These are phyloP conservation scores for Scatophagus argus DNA, from an alignment of 2,113 vertebrate genomes.

Conservation along the genomic window DNA sequence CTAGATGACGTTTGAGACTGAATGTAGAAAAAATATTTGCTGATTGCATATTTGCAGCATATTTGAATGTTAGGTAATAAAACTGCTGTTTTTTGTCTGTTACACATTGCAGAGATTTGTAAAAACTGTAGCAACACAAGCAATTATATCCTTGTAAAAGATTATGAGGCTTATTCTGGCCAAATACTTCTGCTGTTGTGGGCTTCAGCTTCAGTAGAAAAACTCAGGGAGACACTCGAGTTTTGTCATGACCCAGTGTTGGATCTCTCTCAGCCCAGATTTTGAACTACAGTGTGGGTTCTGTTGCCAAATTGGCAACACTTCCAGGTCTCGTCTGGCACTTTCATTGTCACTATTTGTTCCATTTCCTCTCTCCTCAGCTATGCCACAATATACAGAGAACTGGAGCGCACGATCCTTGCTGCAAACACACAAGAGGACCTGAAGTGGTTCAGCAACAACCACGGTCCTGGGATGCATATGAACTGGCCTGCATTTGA, in stretches of 20 bases:
- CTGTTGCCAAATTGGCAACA: slow-evolving; percentile 57
- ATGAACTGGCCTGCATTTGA: slow-evolving; percentile 99
- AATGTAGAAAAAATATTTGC: not conserved
- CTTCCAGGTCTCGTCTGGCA: slow-evolving; percentile 34
- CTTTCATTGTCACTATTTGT: slow-evolving; percentile 47
- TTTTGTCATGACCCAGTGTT: slow-evolving; percentile 28
- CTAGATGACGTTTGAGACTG: not conserved
- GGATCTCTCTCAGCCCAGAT: slow-evolving; percentile 35
- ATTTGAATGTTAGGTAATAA: not conserved
- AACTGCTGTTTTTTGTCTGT: not conserved
- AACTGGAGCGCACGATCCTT: slow-evolving; percentile 94
- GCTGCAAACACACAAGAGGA: slow-evolving; percentile 95
- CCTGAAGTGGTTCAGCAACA: slow-evolving; percentile 97
- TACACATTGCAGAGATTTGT: slow-evolving; percentile 2
- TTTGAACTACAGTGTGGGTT: slow-evolving; percentile 35
- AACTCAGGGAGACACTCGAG: slow-evolving; percentile 41
- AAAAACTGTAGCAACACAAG: not conserved
- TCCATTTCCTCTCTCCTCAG: slow-evolving; percentile 77
- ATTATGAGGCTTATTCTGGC: slow-evolving; percentile 21
- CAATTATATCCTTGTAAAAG: not conserved
- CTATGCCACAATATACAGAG: slow-evolving; percentile 93
- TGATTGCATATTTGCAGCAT: not conserved
- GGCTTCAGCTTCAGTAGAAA: slow-evolving; percentile 17
- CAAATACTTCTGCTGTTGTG: slow-evolving; percentile 8
- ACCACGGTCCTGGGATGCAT: slow-evolving; percentile 93